These are phyloP conservation scores for Gavialis gangeticus DNA, from an alignment of 2,113 vertebrate genomes.

Conservation along the genomic window DNA sequence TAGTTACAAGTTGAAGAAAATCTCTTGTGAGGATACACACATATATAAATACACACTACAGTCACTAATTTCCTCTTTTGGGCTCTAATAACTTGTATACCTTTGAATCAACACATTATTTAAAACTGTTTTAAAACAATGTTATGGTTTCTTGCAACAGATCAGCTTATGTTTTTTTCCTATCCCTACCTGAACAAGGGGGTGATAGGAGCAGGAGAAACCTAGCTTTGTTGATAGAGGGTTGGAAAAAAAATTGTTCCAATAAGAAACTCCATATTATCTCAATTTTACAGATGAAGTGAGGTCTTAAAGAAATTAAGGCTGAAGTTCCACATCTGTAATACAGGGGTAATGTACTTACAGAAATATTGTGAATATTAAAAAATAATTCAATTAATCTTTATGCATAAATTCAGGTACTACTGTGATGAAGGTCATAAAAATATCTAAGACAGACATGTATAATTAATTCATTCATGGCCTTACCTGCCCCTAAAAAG, in stretches of 20 bases:
- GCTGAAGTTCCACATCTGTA: not conserved
- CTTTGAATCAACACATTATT: not conserved
- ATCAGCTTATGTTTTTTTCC: not conserved
- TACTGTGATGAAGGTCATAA: not conserved
- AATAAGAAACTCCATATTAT: not conserved
- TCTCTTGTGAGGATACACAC: not conserved
- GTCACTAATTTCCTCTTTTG: not conserved
- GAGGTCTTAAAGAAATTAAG: not conserved
- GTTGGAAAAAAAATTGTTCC: not conserved
- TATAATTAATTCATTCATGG: fast-evolving
- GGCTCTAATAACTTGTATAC: not conserved
- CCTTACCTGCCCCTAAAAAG: fast-evolving
- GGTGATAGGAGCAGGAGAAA: not conserved
- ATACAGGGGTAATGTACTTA: not conserved
- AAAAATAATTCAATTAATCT: not conserved
- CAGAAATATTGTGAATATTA: not conserved
- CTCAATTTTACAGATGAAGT: not conserved
- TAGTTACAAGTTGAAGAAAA: not conserved
- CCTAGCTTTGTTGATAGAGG: not conserved
- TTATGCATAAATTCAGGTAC: not conserved
- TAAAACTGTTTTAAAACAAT: not conserved
- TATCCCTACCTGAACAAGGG: not conserved
- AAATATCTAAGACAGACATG: not conserved
- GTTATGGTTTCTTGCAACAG: not conserved
- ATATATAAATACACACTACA: not conserved